Evolutionary conservation across 2,113 vertebrate genomes (phyloP).

Genomic region (Sturnus vulgaris): DNA sequence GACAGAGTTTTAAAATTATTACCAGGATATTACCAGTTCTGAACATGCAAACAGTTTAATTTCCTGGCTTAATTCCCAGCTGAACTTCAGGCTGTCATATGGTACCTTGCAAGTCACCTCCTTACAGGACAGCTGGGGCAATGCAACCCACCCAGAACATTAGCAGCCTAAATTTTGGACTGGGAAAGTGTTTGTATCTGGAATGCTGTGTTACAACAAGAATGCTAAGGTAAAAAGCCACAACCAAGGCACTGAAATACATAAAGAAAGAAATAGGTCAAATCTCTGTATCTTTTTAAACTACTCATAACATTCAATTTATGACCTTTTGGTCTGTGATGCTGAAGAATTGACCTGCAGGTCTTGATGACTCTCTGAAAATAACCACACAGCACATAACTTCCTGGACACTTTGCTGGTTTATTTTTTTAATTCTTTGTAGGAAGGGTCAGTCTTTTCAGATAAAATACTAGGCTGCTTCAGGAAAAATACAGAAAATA

Average conservation of each 20-base stretch:
- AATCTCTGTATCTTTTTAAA: neutral
- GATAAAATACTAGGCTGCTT: neutral
- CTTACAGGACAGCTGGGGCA: neutral
- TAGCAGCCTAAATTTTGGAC: neutral
- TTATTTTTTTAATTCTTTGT: neutral
- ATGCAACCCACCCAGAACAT: neutral
- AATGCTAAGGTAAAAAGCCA: neutral
- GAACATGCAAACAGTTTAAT: neutral
- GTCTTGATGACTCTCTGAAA: neutral
- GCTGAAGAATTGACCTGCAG: neutral
- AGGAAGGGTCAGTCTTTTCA: neutral
- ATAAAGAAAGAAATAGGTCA: neutral
- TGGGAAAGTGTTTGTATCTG: neutral
- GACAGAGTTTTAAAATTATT: neutral
- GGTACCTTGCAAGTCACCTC: neutral
- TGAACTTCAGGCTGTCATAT: neutral
- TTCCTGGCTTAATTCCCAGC: neutral
- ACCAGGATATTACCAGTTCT: conserved; percentile 13
- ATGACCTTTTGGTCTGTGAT: neutral
- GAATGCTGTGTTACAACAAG: neutral
- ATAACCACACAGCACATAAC: neutral
- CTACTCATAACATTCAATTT: neutral
- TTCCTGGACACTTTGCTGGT: neutral
- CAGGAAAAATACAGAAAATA: neutral
- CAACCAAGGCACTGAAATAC: neutral